Evolutionary conservation across 2,888 invertebrate species (phyloP), one percentile per base, ranked within the genome.

Genomic region (Hirtodrosophila cameraria): DNA sequence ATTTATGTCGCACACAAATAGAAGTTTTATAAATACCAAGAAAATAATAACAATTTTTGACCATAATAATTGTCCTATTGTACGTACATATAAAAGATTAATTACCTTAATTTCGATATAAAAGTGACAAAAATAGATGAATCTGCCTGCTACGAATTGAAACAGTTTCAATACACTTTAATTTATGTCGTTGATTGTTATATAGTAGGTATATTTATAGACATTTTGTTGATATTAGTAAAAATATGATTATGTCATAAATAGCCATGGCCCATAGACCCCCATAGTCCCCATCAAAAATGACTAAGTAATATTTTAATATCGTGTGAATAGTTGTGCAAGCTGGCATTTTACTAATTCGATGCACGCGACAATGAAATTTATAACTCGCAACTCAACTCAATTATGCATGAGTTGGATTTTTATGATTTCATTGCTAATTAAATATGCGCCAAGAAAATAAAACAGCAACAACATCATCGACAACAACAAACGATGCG

Each of bases 391-490:
- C 65, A 85, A 45, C 58, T 75, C 65, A 85, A 45, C 58, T 75
- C 65, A 60, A 82, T 78, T 85, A 79, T 78, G 86, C 71, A 71
- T 64, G 55, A 70, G 59, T 58, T 58, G 67, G 38, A 46, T 73
- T 23, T 64, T 71, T 75, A 85, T 71, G 80, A 77, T 85, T 78
- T 78, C 67, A 78, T 71, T 61, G 79, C 71, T 78, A 79, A 82
- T 79, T 82, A 85, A 82, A 85, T 74, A 82, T 85, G 79, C 83
- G 59, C 48, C 58, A 75, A 82, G 57, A 62, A 58, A 45, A 36
- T 7, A 43, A 12, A 46, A 13, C 27, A 53, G 28, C 15, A 53
- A 7, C 31, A 49, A 20, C 45, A 48, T 23, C 38, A 52, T 12
- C 20, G 41, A 35, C 33, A 53, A 36, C 38, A 13, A 18, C 39